Conservation (phyloP, 1,140 invertebrate species). For the Pemphigus obesinymphae region DNA sequence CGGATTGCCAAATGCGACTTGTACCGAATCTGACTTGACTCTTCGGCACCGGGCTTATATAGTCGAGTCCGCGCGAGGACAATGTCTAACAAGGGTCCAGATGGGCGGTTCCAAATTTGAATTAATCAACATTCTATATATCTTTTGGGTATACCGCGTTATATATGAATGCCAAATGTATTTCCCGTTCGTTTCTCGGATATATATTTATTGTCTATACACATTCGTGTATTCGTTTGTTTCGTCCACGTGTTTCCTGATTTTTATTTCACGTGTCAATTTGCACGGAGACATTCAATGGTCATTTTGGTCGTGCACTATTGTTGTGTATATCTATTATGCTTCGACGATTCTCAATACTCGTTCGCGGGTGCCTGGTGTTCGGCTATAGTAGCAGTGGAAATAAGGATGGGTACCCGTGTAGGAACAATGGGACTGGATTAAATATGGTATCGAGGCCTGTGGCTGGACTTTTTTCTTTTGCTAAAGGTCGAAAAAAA, state of each 20-base stretch:
- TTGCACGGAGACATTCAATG: background rate
- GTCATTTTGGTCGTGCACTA: background rate
- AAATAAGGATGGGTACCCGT: background rate
- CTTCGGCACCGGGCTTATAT: background rate
- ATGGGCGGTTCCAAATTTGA: background rate
- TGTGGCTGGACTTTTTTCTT: background rate
- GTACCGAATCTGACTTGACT: background rate
- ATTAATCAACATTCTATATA: conserved; percentile 3
- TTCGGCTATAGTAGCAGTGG: background rate
- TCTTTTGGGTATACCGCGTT: background rate
- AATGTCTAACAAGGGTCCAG: conserved; percentile 34
- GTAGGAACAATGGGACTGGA: background rate
- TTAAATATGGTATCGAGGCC: background rate
- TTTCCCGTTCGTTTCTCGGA: too few species aligned
- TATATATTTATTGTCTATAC: background rate
- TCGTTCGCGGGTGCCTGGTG: background rate
- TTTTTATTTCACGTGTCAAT: background rate
- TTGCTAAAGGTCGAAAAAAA: background rate
- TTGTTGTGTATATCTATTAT: background rate
- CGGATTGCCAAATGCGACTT: conserved; percentile 20
- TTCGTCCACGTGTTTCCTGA: background rate
- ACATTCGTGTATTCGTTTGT: background rate
- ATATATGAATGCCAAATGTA: background rate
- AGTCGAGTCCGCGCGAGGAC: background rate
- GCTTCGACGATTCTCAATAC: background rate